Evolutionary conservation across 2,797 vertebrate species (phyloP).

Genomic region (Cynodonichthys magdalenae): DNA sequence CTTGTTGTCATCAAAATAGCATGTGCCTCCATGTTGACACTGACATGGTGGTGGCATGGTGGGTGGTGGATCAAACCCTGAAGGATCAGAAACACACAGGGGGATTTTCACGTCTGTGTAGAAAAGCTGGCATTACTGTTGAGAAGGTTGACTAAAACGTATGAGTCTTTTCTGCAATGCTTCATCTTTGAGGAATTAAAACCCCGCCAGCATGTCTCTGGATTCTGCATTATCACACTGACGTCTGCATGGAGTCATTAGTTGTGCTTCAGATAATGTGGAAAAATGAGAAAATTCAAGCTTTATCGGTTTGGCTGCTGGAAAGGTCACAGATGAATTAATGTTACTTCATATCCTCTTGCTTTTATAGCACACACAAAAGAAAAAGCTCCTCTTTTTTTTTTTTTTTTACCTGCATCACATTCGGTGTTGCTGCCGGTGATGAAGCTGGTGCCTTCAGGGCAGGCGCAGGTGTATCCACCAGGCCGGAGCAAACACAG

Average conservation of each 20-base stretch:
- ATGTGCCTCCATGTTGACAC: constrained; percentile 77
- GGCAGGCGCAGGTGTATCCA: constrained; percentile 79
- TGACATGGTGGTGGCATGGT: constrained; percentile 76
- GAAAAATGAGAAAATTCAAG: not conserved
- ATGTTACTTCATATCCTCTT: not conserved
- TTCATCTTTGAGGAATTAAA: not conserved
- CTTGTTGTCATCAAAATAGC: constrained; percentile 75
- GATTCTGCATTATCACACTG: not conserved
- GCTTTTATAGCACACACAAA: not conserved
- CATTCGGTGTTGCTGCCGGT: constrained; percentile 71
- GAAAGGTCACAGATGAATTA: not conserved
- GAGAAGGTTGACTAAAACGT: not conserved
- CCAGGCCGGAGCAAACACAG: constrained; percentile 75
- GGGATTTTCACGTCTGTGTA: not conserved
- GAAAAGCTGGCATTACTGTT: not conserved
- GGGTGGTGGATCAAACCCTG: constrained; percentile 73
- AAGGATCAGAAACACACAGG: not conserved
- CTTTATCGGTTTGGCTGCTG: not conserved
- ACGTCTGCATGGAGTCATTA: not conserved
- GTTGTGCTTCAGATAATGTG: not conserved
- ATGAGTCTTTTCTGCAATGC: not conserved
- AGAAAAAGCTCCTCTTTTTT: not conserved
- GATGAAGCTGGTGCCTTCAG: constrained; percentile 70
- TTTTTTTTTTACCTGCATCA: constrained; percentile 65
- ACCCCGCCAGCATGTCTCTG: not conserved